Base-by-base conservation (phyloP, 2,888 invertebrate genomes). In the Caenorhabditis parvicauda region DNA sequence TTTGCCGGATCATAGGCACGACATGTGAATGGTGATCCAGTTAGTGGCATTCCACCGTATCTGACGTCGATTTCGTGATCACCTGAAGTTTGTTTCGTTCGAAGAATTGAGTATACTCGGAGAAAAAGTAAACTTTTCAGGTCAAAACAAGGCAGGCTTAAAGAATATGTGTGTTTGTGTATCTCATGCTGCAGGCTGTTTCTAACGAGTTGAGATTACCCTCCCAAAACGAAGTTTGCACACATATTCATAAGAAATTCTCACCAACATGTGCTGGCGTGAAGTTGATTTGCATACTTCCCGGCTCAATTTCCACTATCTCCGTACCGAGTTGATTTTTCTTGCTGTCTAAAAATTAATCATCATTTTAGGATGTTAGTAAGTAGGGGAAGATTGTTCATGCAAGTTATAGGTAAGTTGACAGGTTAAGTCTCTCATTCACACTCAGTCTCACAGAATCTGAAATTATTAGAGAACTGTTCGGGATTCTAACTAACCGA, bases 11-110 rank as follows among this genome's bases (percentile, higher is more conserved):
- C 93, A 83, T 93, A 98, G 7, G 93, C 94, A 19, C 71, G 48
- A 52, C 93, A 89, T 27, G 92, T 85, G 82, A 95, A 95, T 14
- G 96, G 96, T 81, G 92, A 92, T 45, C 94, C 95, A 81, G 90
- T 91, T 0, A 95, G 79, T 24, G 81, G 80, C 19, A 67, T 70
- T 24, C 81, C 82, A 45, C 75, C 81, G 71, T 80, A 82, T 51
- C 71, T 62, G 19, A 85, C 78, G 21, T 79, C 74, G 44, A 84
- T 82, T 22, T 70, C 77, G 72, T 84, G 82, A 53, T 94, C 94
- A 32, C 93, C 87, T 86, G n/a, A 35, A 92, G 41, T 27, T 12
- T 14, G 32, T 53, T 37, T 49, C n/a, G 14, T 87, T 87, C 12
- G 17, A 14, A 12, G 25, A 45, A 27, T n/a, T 24, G 25, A 51